Evolutionary conservation across 2,888 invertebrate genomes (phyloP).

Genomic region (Ligdia adustata): DNA sequence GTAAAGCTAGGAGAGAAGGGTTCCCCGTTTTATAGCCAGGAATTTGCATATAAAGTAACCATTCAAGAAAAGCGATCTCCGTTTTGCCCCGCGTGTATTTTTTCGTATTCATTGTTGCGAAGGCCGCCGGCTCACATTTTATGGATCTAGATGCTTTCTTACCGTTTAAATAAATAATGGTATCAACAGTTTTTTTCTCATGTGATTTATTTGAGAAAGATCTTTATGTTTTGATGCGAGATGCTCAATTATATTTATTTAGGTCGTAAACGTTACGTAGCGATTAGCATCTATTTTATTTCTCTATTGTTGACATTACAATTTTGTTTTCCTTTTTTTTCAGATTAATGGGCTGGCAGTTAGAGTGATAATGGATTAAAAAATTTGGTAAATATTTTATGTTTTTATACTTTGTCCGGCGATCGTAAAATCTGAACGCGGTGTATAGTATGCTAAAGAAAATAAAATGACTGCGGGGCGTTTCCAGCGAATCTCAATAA

Average conservation of each 20-base stretch:
- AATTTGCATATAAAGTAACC: conserved; percentile 85
- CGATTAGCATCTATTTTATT: conserved; percentile 41
- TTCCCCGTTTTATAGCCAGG: conserved; percentile 79
- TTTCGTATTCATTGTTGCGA: conserved; percentile 81
- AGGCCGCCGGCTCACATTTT: conserved; percentile 74
- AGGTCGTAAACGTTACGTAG: conserved; percentile 49
- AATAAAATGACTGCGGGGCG: conserved; percentile 65
- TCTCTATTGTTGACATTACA: conserved; percentile 43
- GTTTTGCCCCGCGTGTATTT: conserved; percentile 65
- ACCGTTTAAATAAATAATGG: conserved; percentile 77
- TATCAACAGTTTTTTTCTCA: conserved; percentile 69
- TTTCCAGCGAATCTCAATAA: conserved; percentile 75
- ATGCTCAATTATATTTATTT: conserved; percentile 56
- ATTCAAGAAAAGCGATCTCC: conserved; percentile 83
- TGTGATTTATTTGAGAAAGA: conserved; percentile 67
- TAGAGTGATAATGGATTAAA: conserved; percentile 53
- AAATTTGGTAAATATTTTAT: conserved; percentile 55
- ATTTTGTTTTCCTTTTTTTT: conserved; percentile 49
- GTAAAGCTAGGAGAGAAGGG: conserved; percentile 81
- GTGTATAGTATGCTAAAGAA: conserved; percentile 55
- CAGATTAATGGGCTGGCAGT: conserved; percentile 62
- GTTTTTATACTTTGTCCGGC: conserved; percentile 45
- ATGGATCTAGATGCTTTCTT: conserved; percentile 75
- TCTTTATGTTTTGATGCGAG: conserved; percentile 58
- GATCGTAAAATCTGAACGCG: conserved; percentile 49